These are phyloP conservation scores for Oryzias woworae DNA, from an alignment of 2,113 vertebrate species.

Conservation along the genomic window DNA sequence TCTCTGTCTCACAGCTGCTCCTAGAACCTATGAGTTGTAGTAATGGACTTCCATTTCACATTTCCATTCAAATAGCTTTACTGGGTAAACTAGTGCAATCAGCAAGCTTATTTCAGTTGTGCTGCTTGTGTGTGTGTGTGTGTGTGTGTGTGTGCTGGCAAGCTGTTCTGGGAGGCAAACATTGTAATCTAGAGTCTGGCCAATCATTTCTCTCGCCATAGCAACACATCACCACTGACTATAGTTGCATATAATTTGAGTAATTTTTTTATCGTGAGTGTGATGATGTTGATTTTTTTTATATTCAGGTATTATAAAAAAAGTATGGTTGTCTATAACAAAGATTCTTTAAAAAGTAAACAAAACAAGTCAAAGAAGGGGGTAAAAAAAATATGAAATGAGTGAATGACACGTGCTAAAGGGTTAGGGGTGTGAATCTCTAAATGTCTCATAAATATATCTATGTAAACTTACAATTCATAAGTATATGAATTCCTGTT, in stretches of 20 bases:
- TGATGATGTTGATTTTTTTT: too few relatives aligned
- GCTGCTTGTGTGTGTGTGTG: slow-evolving; percentile 15
- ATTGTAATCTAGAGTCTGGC: slow-evolving; percentile 49
- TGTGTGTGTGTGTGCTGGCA: slow-evolving; percentile 10
- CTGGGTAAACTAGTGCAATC: slow-evolving; percentile 66
- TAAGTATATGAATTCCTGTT: too few relatives aligned
- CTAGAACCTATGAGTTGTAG: slow-evolving; percentile 49
- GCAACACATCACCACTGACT: slow-evolving; percentile 66
- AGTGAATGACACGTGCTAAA: too few relatives aligned
- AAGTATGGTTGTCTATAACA: too few relatives aligned
- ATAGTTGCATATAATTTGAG: slow-evolving; percentile 46
- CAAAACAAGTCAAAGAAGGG: too few relatives aligned
- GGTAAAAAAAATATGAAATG: too few relatives aligned
- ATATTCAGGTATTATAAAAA: too few relatives aligned
- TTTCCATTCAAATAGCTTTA: slow-evolving; percentile 74
- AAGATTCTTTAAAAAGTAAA: too few relatives aligned
- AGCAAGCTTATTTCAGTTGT: slow-evolving; percentile 62
- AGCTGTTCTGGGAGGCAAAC: slow-evolving; percentile 50
- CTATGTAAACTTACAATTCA: too few relatives aligned
- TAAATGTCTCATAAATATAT: too few relatives aligned
- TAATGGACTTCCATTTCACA: slow-evolving; percentile 63
- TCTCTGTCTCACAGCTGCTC: slow-evolving; percentile 57
- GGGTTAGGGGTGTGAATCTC: too few relatives aligned
- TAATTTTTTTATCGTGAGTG: not conserved
- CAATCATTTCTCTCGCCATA: slow-evolving; percentile 66